phyloP scores from a whole-genome alignment of 2,113 vertebrate genomes.

The Ammodytes dubius region DNA sequence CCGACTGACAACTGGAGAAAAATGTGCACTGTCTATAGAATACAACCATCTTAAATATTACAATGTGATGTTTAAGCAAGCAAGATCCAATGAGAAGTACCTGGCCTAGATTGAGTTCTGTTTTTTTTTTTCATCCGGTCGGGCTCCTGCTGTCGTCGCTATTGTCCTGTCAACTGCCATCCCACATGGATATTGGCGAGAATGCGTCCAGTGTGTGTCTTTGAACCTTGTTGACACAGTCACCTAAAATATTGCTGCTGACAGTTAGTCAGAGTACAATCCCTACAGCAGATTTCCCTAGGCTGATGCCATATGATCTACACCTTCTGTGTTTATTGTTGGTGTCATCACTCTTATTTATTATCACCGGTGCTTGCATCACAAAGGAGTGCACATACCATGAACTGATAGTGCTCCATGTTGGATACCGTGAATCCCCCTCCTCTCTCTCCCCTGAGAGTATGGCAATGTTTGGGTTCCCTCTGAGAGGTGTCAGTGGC shows the following conservation, averaged over 20 bases:
- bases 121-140: not conserved
- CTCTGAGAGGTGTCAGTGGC: conserved; percentile 27
- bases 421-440: conserved; percentile 22
- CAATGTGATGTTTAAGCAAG: not conserved
- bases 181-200: not conserved
- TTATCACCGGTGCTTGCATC: conserved; percentile 18
- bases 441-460: conserved; percentile 11
- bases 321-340: not conserved
- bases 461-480: conserved; percentile 9
- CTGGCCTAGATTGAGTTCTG: not conserved
- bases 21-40: not conserved
- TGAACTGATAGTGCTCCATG: conserved; percentile 20
- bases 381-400: conserved; percentile 18
- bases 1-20: not conserved
- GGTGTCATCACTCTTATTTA: conserved; percentile 22
- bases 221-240: conserved; percentile 22
- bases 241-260: not conserved
- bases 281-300: not conserved
- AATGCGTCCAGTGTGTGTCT: conserved; percentile 6
- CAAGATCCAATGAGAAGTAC: not conserved
- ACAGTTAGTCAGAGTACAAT: not conserved
- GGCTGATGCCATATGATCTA: conserved; percentile 1
- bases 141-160: no score
- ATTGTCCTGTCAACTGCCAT: not conserved
- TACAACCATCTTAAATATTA: not conserved